Evolutionary conservation across 2,113 vertebrate genomes (phyloP), one percentile per base, ranked within the genome.

Genomic region (Corydoras sp.): DNA sequence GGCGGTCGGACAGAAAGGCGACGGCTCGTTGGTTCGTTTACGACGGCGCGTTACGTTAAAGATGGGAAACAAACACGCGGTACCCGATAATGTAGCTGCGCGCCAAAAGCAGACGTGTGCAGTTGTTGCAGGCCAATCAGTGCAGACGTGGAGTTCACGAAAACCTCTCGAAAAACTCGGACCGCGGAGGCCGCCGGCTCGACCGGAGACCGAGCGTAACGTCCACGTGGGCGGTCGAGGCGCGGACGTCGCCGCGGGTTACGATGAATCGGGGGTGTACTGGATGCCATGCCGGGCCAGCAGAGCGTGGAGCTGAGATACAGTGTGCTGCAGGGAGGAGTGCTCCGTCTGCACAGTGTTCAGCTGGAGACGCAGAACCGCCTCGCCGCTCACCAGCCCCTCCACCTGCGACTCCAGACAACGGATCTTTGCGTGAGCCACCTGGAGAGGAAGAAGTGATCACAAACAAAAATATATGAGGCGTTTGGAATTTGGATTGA

Each of bases 371-470:
- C 86, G 92, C 82, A 98, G 79, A 70, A 79, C 89, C 60, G 80
- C 73, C 80, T 98, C 93, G 0, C 80, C 94, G 81, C 79, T 82
- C 72, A 89, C 75, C 58, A 97, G 81, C 58, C 79, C 84, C 75
- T 95, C 91, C 11, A 95, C 80, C 0, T 84, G 91, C 13, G 87
- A 85, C 83, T 99, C 92, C 10, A 99, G 89, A 77, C 85, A 92
- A 74, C 89, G 92, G 76, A 97, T 93, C 66, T 88, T 93, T 29
- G 92, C 89, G 0, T 97, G 93, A 14, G 95, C 93, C 81, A 92
- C 87, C 97, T 99, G 69, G 69, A 62, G 48, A 24, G 10, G 67
- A 4, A 29, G 58, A 62, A 24, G 1, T 49, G 64, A 59, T 43
- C 7, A 43, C 35, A 43, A 43, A 5, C 2, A 4, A 43, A 35